Percentiles rank a stretch among this genome's conserved stretches.
Evolutionary conservation across 2,113 vertebrate species (phyloP).

Genomic region (Dascyllus trimaculatus): DNA sequence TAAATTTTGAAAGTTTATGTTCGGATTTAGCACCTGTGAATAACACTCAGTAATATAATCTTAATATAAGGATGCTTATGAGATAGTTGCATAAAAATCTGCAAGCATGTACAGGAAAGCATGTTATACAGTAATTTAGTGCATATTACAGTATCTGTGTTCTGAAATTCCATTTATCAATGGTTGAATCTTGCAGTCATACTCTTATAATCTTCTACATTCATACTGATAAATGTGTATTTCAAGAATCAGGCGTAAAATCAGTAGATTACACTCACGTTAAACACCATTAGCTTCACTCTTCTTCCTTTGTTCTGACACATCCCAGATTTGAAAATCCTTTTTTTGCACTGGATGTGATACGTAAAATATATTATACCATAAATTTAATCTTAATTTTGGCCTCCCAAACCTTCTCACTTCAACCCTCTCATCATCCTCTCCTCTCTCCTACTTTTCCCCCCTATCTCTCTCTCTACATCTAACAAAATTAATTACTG

Average conservation of each 20-base stretch:
- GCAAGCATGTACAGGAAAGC: not conserved
- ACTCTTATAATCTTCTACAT: not conserved
- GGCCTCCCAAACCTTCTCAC: slow-evolving; percentile 37
- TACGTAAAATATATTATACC: slow-evolving; percentile 31
- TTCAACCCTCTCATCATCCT: slow-evolving; percentile 43
- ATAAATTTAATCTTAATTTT: slow-evolving; percentile 70
- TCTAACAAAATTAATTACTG: slow-evolving; percentile 90
- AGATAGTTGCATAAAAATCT: not conserved
- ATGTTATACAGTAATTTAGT: slow-evolving; percentile 14
- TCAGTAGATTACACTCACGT: slow-evolving; percentile 81
- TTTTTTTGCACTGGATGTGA: slow-evolving; percentile 42
- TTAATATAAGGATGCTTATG: not conserved
- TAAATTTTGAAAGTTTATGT: too few relatives aligned
- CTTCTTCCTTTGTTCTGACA: slow-evolving; percentile 39
- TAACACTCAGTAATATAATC: slow-evolving; percentile 1
- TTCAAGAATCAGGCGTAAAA: slow-evolving; percentile 78
- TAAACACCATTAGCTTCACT: slow-evolving; percentile 78
- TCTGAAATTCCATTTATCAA: slow-evolving; percentile 35
- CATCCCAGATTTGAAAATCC: slow-evolving; percentile 46
- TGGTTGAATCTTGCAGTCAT: slow-evolving; percentile 20
- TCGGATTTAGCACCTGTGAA: not conserved
- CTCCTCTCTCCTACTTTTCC: slow-evolving; percentile 17
- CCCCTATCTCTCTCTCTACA: slow-evolving; percentile 37
- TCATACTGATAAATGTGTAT: slow-evolving; percentile 61
- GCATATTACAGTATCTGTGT: slow-evolving; percentile 9